These are phyloP conservation scores for Boleophthalmus pectinirostris DNA, from an alignment of 2,113 vertebrate genomes.

Conservation along the genomic window DNA sequence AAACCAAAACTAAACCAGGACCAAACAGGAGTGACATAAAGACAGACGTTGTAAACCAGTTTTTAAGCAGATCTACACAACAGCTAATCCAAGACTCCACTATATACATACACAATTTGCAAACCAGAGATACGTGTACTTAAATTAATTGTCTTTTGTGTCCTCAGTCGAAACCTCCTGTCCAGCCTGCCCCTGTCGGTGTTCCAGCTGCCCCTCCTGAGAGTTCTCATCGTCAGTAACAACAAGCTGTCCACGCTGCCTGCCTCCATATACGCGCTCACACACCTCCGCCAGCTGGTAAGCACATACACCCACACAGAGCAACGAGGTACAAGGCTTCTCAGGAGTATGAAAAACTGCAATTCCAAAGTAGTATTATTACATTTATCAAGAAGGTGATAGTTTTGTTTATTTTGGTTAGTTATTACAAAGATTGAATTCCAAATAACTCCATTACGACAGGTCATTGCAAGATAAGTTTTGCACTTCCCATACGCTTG, in stretches of 20 bases:
- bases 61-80: too few species aligned
- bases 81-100: too few species aligned
- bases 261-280: constrained; percentile 78
- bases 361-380: background rate
- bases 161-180: constrained; percentile 88
- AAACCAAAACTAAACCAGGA: background rate
- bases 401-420: background rate
- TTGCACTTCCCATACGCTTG: background rate
- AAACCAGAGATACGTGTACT: background rate
- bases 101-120: too few species aligned
- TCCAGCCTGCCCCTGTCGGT: constrained; percentile 82
- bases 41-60: too few species aligned
- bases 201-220: constrained; percentile 88
- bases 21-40: too few species aligned
- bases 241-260: constrained; percentile 86
- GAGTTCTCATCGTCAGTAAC: constrained; percentile 90
- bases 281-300: constrained; percentile 88
- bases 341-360: background rate
- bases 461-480: background rate
- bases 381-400: background rate
- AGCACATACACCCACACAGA: constrained; percentile 23
- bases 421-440: background rate
- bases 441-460: background rate
- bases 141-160: background rate
- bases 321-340: background rate